Evolutionary conservation across 2,113 vertebrate genomes (phyloP).

Genomic region (Talpa occidentalis): DNA sequence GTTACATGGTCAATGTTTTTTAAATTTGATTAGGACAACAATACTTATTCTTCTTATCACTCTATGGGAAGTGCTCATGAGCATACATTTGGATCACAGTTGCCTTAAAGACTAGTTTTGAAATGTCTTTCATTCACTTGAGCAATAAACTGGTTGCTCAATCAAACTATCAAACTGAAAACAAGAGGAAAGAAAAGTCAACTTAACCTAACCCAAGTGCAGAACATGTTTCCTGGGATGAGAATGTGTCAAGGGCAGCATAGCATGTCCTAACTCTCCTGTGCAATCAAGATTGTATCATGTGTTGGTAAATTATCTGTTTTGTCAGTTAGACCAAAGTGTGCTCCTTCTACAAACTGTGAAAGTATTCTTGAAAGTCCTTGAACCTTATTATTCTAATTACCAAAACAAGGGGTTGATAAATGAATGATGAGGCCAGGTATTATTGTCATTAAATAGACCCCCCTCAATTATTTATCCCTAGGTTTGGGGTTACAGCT

Average conservation of each 20-base stretch:
- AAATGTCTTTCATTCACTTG: slow-evolving; percentile 47
- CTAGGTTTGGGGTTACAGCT: slow-evolving; percentile 84
- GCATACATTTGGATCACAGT: slow-evolving; percentile 1
- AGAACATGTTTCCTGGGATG: slow-evolving; percentile 29
- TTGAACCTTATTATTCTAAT: slow-evolving; percentile 85
- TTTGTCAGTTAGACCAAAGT: slow-evolving; percentile 81
- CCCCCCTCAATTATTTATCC: slow-evolving; percentile 86
- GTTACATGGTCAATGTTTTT: not conserved
- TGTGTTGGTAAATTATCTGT: slow-evolving; percentile 84
- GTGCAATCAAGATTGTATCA: slow-evolving; percentile 76
- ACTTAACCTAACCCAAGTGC: not conserved
- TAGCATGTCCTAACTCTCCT: slow-evolving; percentile 68
- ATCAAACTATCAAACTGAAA: slow-evolving; percentile 52
- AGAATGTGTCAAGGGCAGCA: slow-evolving; percentile 79
- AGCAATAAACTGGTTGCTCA: slow-evolving; percentile 34
- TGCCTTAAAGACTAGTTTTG: slow-evolving; percentile 48
- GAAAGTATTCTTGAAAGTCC: slow-evolving; percentile 83
- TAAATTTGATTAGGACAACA: not conserved
- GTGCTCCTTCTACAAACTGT: slow-evolving; percentile 79
- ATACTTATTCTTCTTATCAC: not conserved
- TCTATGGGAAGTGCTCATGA: slow-evolving; percentile 12
- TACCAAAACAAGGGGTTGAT: slow-evolving; percentile 81
- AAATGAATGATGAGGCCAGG: slow-evolving; percentile 83
- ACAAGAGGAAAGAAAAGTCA: slow-evolving; percentile 54
- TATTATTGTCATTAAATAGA: slow-evolving; percentile 82